Evolutionary conservation across 2,113 vertebrate species (phyloP).

Genomic region (Cichladusa arquata): DNA sequence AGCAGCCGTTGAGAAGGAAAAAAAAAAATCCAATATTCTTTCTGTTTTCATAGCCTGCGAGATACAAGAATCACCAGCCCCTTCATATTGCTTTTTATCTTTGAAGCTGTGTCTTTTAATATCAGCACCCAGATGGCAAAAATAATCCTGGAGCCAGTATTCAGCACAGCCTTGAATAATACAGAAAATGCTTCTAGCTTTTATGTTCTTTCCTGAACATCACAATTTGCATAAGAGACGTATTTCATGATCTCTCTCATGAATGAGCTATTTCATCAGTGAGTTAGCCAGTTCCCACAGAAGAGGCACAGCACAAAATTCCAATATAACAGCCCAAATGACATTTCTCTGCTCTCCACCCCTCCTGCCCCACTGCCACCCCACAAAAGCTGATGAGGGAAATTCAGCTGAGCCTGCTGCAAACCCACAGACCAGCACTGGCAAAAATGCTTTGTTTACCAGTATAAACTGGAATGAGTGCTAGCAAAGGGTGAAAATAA

Average conservation of each 20-base stretch:
- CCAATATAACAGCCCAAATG: background rate
- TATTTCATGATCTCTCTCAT: background rate
- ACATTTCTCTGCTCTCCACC: background rate
- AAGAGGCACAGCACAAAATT: background rate
- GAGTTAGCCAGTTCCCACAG: background rate
- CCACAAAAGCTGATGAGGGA: background rate
- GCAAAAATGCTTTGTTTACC: background rate
- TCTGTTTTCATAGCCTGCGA: background rate
- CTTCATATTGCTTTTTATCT: conserved; percentile 47
- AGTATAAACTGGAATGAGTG: background rate
- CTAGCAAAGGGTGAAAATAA: background rate
- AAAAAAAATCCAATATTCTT: background rate
- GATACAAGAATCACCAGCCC: conserved; percentile 26
- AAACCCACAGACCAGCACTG: rapidly evolving
- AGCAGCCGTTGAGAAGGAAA: background rate
- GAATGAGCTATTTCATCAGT: conserved; percentile 12
- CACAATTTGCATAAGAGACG: conserved; percentile 36
- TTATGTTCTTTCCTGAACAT: conserved; percentile 30
- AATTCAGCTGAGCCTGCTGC: background rate
- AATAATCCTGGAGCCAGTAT: conserved; percentile 42
- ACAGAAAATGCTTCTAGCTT: conserved; percentile 45
- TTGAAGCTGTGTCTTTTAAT: conserved; percentile 41
- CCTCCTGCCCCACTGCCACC: background rate
- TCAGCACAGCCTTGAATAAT: conserved; percentile 30
- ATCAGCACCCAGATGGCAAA: conserved; percentile 46